phyloP scores from a whole-genome alignment of 1,140 invertebrate genomes.

The Leptinotarsa texana region DNA sequence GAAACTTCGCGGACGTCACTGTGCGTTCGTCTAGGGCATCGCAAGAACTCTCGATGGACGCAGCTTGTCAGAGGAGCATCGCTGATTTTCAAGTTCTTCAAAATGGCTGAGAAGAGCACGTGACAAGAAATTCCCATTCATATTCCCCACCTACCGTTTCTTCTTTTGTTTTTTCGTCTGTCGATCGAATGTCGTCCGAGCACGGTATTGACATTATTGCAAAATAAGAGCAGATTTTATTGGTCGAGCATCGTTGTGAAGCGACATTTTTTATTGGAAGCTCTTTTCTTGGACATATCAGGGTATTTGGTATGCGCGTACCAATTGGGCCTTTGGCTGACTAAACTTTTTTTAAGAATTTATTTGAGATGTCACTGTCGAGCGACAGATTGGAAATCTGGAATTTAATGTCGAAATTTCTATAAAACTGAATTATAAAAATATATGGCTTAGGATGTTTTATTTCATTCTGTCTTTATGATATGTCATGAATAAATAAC shows the following conservation, averaged over 20 bases:
- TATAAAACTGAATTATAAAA: too few relatives aligned
- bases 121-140: constrained; percentile 20
- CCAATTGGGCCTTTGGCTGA: neutral
- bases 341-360: neutral
- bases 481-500: too few relatives aligned
- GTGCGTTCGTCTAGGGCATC: neutral
- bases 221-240: constrained; percentile 26
- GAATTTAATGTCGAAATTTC: too few relatives aligned
- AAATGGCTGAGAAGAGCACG: constrained; percentile 24
- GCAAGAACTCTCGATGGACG: constrained; percentile 18
- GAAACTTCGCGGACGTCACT: neutral
- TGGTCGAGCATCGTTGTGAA: constrained; percentile 21
- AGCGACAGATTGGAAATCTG: neutral
- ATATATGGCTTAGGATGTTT: too few relatives aligned
- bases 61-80: constrained; percentile 6
- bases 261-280: constrained; percentile 14
- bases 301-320: constrained; percentile 11
- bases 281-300: constrained; percentile 18
- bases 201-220: constrained; percentile 25
- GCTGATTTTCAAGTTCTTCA: constrained; percentile 21
- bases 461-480: too few relatives aligned
- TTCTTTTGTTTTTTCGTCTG: constrained; percentile 18
- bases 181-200: constrained; percentile 14
- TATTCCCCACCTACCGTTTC: constrained; percentile 19
- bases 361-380: neutral